Evolutionary conservation across 2,888 invertebrate species (phyloP).

Genomic region (Dastarcus helophoroides): DNA sequence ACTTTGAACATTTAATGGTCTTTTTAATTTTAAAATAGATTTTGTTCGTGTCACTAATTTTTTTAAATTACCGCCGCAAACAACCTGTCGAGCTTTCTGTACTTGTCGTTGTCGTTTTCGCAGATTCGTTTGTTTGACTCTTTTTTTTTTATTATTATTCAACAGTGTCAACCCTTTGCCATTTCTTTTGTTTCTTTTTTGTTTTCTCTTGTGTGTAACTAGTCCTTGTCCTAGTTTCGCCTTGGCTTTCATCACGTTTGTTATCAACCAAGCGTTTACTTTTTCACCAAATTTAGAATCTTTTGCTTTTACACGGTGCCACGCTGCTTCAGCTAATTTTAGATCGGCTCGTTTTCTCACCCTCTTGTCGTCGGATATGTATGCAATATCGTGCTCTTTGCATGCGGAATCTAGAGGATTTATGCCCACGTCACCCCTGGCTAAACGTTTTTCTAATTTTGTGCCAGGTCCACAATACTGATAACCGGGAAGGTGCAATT

Average conservation of each 20-base stretch:
- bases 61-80: conserved; percentile 2
- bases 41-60: conserved; percentile 3
- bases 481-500: conserved; percentile 17
- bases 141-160: too few relatives aligned
- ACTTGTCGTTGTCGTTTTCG: too few relatives aligned
- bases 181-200: too few relatives aligned
- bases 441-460: conserved; percentile 20
- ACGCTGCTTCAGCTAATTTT: conserved; percentile 24
- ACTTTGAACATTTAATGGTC: conserved; percentile 8
- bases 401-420: conserved; percentile 26
- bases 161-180: too few relatives aligned
- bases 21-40: conserved; percentile 6
- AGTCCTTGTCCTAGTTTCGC: conserved; percentile 21
- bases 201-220: conserved; percentile 6
- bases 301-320: conserved; percentile 19
- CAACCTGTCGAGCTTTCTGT: too few relatives aligned
- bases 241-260: conserved; percentile 25
- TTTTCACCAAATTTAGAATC: conserved; percentile 25
- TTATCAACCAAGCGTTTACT: conserved; percentile 21
- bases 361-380: conserved; percentile 16
- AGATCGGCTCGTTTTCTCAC: conserved; percentile 27
- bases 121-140: too few relatives aligned
- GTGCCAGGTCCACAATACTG: conserved; percentile 21
- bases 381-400: conserved; percentile 27
- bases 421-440: conserved; percentile 26